These are phyloP conservation scores for Acanthornis magna DNA, from an alignment of 2,797 vertebrate species.

Conservation along the genomic window DNA sequence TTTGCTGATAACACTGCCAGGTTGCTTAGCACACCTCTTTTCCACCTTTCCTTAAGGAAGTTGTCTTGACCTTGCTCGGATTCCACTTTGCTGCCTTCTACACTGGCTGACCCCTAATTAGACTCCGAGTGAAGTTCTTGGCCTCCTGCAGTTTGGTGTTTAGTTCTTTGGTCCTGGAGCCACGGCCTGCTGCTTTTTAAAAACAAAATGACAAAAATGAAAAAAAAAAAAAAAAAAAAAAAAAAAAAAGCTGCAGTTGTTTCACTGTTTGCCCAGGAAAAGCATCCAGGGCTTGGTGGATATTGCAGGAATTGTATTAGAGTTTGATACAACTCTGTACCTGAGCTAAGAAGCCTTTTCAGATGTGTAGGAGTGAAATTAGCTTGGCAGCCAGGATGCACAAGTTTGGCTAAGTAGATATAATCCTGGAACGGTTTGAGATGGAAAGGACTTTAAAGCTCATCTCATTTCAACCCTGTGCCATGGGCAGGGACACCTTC, in stretches of 20 bases:
- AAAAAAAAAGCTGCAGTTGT: not conserved
- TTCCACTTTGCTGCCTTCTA: not conserved
- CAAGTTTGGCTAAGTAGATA: not conserved
- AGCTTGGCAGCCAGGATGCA: not conserved
- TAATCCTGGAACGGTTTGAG: not conserved
- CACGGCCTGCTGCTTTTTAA: not conserved
- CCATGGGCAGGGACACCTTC: not conserved
- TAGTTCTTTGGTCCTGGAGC: not conserved
- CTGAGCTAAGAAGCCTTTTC: not conserved
- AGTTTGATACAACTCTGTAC: not conserved
- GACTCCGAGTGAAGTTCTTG: not conserved
- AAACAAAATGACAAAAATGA: not conserved
- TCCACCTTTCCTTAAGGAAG: not conserved
- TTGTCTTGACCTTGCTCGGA: slow-evolving; percentile 1
- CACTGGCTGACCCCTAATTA: slow-evolving; percentile 34
- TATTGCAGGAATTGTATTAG: not conserved
- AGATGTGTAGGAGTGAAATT: not conserved
- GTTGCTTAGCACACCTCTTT: slow-evolving; percentile 41
- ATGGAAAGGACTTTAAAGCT: not conserved
- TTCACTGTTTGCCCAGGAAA: not conserved
- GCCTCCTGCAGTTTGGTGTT: slow-evolving; percentile 8
- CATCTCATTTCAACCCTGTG: not conserved
- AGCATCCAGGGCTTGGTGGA: not conserved
- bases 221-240: no score
- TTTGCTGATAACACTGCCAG: slow-evolving; percentile 38